Conservation (phyloP, 1,140 invertebrate genomes). For the Cherax quadricarinatus region DNA sequence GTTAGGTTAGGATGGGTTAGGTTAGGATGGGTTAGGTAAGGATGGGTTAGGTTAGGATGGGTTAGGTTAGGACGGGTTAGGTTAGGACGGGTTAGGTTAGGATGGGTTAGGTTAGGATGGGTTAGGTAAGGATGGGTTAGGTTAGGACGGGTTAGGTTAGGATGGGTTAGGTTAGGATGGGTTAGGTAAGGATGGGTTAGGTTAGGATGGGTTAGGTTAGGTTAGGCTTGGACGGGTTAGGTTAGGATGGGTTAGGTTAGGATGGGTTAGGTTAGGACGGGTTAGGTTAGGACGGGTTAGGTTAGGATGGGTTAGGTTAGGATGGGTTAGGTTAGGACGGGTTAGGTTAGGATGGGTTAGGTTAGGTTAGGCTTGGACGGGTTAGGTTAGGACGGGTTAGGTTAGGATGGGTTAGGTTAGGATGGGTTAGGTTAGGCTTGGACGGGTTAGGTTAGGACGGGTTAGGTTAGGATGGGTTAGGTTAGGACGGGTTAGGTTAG, state of each 20-base stretch:
- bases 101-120: no score
- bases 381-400: not conserved
- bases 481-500: slow-evolving; percentile 7
- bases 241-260: not conserved
- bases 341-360: slow-evolving; percentile 9
- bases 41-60: no score
- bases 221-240: not conserved
- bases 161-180: no score
- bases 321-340: slow-evolving; percentile 1
- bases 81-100: no score
- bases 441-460: slow-evolving; percentile 1
- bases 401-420: slow-evolving; percentile 4
- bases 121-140: no score
- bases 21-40: no score
- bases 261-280: not conserved
- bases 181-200: no score
- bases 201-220: no score
- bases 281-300: not conserved
- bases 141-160: no score
- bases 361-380: not conserved
- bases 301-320: slow-evolving; percentile 3
- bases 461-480: slow-evolving; percentile 2
- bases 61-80: no score
- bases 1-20: no score
- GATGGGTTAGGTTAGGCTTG: slow-evolving; percentile 1